phyloP scores from a whole-genome alignment of 2,888 invertebrate genomes.

The Limenitis camilla region DNA sequence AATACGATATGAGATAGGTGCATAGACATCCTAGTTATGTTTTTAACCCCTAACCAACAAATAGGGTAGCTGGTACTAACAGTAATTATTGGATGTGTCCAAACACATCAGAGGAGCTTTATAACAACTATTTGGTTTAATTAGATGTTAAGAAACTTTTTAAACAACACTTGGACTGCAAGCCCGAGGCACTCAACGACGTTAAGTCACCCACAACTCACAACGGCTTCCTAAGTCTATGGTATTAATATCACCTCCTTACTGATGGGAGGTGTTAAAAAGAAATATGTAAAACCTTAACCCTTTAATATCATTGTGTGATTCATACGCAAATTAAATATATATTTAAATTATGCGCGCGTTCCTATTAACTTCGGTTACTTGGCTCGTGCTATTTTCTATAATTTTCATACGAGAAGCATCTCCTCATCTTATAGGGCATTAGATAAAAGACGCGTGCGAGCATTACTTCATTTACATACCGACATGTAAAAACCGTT shows the following conservation, averaged over 20 bases:
- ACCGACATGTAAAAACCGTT: conserved; percentile 9
- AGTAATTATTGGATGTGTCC: no score
- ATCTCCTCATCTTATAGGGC: conserved; percentile 55
- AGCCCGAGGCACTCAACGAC: no score
- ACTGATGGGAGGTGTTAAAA: conserved; percentile 2
- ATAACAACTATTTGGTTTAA: no score
- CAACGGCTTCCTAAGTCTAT: no score
- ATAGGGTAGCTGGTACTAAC: no score
- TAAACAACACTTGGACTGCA: no score
- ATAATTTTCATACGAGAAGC: conserved; percentile 58
- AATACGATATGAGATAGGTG: conserved; percentile 42
- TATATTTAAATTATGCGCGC: conserved; percentile 17
- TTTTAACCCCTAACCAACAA: no score
- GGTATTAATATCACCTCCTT: no score
- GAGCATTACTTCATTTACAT: conserved; percentile 27
- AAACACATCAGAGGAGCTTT: no score
- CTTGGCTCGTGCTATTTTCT: conserved; percentile 38
- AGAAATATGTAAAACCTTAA: not conserved
- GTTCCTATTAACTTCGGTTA: conserved; percentile 12
- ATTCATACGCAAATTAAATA: not conserved
- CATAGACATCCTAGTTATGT: no score
- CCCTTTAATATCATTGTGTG: not conserved
- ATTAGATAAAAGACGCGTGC: conserved; percentile 60
- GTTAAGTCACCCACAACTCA: no score
- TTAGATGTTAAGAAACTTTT: no score